Percentiles rank a stretch among this genome's conserved stretches.
Conservation (phyloP, 2,888 invertebrate species). For the Bombylius discolor region DNA sequence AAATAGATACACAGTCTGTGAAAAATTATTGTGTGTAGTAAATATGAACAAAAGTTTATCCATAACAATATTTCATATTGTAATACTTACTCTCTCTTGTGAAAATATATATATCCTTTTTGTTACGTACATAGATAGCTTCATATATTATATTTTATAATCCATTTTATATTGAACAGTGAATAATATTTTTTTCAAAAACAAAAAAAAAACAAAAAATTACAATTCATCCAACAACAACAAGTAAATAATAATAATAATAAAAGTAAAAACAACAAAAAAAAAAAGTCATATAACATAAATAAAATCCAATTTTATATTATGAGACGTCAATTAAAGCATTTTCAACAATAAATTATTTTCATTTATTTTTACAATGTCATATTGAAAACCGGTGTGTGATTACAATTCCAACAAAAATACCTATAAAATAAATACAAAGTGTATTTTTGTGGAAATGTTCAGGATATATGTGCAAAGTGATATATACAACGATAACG, state of each 20-base stretch:
- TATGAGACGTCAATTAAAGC: constrained; percentile 14
- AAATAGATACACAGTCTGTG: no score
- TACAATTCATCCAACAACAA: neutral
- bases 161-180: neutral
- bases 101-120: no score
- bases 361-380: constrained; percentile 13
- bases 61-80: no score
- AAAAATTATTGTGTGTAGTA: no score
- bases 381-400: constrained; percentile 3
- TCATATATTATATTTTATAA: no score
- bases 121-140: neutral
- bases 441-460: no score
- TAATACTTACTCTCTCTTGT: no score
- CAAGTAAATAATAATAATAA: neutral
- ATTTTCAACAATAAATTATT: constrained; percentile 13
- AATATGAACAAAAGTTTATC: no score
- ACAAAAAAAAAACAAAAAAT: neutral
- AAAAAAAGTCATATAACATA: neutral
- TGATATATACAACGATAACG: no score
- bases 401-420: neutral
- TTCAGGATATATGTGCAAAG: no score
- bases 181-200: no score
- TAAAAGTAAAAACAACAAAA: neutral
- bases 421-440: no score
- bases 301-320: constrained; percentile 14